Evolutionary conservation across 2,888 invertebrate genomes (phyloP), one percentile per base, ranked within the genome.

Genomic region (Anodontia alba): DNA sequence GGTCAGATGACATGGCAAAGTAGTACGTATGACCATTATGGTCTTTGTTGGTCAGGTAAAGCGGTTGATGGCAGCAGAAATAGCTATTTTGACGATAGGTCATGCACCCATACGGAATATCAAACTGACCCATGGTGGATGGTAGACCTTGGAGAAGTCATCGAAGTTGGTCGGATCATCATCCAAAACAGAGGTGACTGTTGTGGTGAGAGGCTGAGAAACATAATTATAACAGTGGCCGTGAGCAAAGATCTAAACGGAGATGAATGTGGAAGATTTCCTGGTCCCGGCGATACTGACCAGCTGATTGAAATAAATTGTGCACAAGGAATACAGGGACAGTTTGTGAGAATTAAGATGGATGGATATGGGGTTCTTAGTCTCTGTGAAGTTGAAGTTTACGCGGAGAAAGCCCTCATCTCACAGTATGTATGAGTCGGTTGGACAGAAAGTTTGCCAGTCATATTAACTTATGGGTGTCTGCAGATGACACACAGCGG

Each of bases 21-120:
- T 49, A 49, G 49, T 20, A n/a, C n/a, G 3, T 49, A n/a, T 3
- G 17, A 5, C 49, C 20, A 49, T 49, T 15, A 17, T n/a, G 8
- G 5, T 20, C 3, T 7, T n/a, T 49, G n/a, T 23, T 5, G 2
- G 5, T 17, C 57, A 57, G 57, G 26, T 8, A 29, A 29, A 23
- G 57, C 57, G 2, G 57, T 57, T 26, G 57, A 57, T 29, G 57
- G 57, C 15, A 57, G 26, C 29, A 57, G n/a, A 57, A 57, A 57
- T 29, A 26, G 29, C 5, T 5, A 29, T 29, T 26, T 57, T 15
- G 7, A 10, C 29, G 57, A 3, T 5, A 26, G 57, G 5, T 29
- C 26, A 1, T 57, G 57, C 23, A 29, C 57, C 1, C 57, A 57
- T 26, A 57, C 57, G 5, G 3, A 29, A 8, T 3, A 23, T 29